A percentile compares a stretch with the other conserved stretches of the same genome.
These are phyloP conservation scores for Nyctibius bracteatus DNA, from an alignment of 2,113 vertebrate genomes.

Conservation along the genomic window DNA sequence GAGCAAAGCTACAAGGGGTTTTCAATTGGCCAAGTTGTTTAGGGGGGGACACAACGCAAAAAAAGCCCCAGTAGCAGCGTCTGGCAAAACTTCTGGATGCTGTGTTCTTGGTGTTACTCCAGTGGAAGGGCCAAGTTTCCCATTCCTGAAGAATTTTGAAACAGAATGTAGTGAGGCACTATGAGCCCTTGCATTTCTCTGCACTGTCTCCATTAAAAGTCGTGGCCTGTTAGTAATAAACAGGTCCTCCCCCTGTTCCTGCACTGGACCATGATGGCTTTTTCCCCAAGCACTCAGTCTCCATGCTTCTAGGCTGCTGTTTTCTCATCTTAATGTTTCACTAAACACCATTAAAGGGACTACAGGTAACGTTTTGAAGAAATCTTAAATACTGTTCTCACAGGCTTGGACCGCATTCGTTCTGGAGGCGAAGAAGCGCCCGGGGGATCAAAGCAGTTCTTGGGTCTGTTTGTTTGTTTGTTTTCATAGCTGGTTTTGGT, in stretches of 20 bases:
- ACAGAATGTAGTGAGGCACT: background rate
- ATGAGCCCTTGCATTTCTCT: background rate
- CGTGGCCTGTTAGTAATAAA: background rate
- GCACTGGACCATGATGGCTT: background rate
- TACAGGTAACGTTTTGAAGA: background rate
- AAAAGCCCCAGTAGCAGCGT: background rate
- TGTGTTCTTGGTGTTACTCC: background rate
- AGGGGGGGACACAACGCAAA: no score
- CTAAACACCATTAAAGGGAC: background rate
- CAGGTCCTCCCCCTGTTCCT: background rate
- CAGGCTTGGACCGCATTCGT: background rate
- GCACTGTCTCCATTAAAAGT: background rate
- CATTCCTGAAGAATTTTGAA: background rate
- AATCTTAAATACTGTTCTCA: background rate
- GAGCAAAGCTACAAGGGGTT: background rate
- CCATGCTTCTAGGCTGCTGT: background rate
- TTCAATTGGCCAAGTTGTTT: background rate
- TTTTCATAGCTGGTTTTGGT: background rate
- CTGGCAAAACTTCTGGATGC: background rate
- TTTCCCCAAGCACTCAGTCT: background rate
- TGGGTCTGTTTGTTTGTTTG: background rate
- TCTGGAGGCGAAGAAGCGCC: background rate
- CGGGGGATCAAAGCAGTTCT: background rate
- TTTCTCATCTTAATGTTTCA: background rate
- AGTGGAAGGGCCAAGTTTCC: background rate